A percentile compares a stretch with the other conserved stretches of the same genome.
Evolutionary conservation across 2,888 invertebrate species (phyloP).

Genomic region (Lasioglossum figueresi): DNA sequence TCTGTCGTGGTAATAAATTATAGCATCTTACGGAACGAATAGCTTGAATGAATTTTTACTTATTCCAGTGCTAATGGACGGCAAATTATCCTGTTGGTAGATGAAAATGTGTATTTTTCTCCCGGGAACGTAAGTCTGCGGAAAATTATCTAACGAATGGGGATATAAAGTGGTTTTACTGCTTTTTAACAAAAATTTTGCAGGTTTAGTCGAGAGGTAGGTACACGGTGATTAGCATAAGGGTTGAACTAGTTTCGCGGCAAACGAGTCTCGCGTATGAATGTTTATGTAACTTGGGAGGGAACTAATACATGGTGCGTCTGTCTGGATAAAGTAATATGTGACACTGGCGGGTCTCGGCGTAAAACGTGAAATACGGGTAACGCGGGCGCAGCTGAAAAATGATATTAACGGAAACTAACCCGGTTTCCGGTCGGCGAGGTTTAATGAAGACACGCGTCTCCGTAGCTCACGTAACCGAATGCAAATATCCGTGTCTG

Average conservation of each 20-base stretch:
- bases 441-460: constrained; percentile 67
- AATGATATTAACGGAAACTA: constrained; percentile 18
- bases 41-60: neutral
- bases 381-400: constrained; percentile 6
- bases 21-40: neutral
- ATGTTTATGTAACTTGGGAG: neutral
- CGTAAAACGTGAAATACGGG: neutral
- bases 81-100: neutral
- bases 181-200: neutral
- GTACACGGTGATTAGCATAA: neutral
- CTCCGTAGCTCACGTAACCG: constrained; percentile 56
- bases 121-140: neutral
- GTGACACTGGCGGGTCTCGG: neutral
- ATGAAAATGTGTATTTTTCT: neutral
- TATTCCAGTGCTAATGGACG: neutral
- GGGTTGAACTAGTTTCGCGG: constrained; percentile 1
- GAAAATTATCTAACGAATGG: neutral
- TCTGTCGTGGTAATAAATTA: neutral
- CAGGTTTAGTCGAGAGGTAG: neutral
- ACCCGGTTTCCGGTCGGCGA: neutral
- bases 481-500: constrained; percentile 52
- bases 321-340: neutral
- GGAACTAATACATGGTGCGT: neutral
- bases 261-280: neutral
- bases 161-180: neutral